phyloP scores from a whole-genome alignment of 2,113 vertebrate species.

The Noturus placidus region DNA sequence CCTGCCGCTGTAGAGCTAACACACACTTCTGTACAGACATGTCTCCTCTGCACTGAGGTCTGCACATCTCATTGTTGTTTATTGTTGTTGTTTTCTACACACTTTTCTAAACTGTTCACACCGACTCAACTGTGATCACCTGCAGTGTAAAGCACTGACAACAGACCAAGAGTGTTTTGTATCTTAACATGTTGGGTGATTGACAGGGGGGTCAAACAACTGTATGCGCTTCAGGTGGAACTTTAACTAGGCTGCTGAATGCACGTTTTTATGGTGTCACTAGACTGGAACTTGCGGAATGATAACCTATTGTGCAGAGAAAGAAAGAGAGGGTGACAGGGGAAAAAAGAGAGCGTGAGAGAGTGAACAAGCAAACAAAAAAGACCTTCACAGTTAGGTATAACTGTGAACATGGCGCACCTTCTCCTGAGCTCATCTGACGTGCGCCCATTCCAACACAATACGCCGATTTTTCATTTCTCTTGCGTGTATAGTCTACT shows the following conservation, averaged over 20 bases:
- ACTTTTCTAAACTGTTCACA: not conserved
- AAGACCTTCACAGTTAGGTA: not conserved
- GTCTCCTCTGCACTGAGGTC: slow-evolving; percentile 7
- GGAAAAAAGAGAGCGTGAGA: slow-evolving; percentile 44
- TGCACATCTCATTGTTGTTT: not conserved
- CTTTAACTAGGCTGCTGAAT: slow-evolving; percentile 27
- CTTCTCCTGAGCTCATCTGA: not conserved
- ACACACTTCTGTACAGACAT: slow-evolving; percentile 53
- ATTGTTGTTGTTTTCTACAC: not conserved
- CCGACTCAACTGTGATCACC: not conserved
- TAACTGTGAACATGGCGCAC: not conserved
- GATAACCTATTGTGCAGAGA: slow-evolving; percentile 59
- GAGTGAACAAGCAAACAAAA: not conserved
- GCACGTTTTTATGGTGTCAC: slow-evolving; percentile 41
- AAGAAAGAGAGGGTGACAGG: slow-evolving; percentile 49
- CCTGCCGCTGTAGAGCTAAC: slow-evolving; percentile 35
- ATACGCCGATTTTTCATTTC: not conserved
- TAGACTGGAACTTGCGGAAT: slow-evolving; percentile 66
- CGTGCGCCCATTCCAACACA: not conserved
- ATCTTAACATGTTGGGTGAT: not conserved
- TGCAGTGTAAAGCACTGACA: not conserved
- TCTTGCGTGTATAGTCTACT: not conserved
- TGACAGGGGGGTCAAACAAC: slow-evolving; percentile 9
- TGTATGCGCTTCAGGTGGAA: slow-evolving; percentile 25
- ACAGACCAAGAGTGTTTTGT: not conserved